A percentile compares a stretch with the other conserved stretches of the same genome.
Evolutionary conservation across 1,140 invertebrate genomes (phyloP).

Genomic region (Anoplolepis gracilipes): DNA sequence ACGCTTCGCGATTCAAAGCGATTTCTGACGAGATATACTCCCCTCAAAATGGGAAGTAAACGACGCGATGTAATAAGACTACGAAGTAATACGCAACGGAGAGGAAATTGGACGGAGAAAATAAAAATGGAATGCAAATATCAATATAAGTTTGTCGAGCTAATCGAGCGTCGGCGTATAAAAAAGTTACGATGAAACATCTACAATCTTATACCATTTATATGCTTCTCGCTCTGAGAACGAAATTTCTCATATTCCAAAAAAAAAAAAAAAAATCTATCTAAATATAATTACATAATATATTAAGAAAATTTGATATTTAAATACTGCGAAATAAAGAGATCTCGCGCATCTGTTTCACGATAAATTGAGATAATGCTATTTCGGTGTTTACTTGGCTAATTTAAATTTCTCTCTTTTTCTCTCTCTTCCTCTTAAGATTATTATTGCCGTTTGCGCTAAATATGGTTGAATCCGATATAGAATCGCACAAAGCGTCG

Average conservation of each 20-base stretch:
- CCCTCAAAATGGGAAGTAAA: neutral
- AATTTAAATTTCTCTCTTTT: neutral
- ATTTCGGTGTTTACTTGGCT: neutral
- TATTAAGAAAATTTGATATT: neutral
- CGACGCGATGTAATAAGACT: conserved; percentile 11
- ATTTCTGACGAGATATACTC: neutral
- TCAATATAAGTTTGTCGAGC: neutral
- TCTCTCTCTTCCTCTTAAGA: neutral
- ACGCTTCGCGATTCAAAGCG: conserved; percentile 16
- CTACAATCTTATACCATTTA: neutral
- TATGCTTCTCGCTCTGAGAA: neutral
- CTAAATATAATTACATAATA: neutral
- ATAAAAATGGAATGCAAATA: conserved; percentile 15
- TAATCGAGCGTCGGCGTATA: neutral
- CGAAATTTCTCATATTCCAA: neutral
- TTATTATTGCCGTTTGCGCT: neutral
- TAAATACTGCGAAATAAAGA: neutral
- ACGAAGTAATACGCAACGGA: neutral
- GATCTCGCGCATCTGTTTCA: neutral
- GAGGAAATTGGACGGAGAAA: conserved; percentile 9
- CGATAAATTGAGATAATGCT: neutral
- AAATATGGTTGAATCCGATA: neutral
- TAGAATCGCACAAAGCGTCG: conserved; percentile 34
- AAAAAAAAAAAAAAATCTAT: neutral
- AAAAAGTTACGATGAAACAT: neutral